Evolutionary conservation across 2,113 vertebrate species (phyloP).

Genomic region (Chaenocephalus aceratus): DNA sequence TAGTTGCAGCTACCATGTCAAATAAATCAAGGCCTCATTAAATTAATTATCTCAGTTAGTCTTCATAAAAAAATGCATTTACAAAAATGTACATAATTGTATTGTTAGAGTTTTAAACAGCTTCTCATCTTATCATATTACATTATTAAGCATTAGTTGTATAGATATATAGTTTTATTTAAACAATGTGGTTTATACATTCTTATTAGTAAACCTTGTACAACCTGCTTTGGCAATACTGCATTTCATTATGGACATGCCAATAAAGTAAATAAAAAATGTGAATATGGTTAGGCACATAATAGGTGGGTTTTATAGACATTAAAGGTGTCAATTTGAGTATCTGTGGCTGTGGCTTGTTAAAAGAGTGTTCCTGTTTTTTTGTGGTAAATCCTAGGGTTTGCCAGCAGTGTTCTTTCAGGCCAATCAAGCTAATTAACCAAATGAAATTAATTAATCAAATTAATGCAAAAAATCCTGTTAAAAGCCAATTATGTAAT

Average conservation of each 20-base stretch:
- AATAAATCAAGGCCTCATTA: conserved; percentile 1
- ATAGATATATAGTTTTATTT: neutral
- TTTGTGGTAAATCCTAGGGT: neutral
- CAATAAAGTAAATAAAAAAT: neutral
- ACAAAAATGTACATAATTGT: neutral
- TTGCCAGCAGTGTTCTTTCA: neutral
- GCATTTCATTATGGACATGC: neutral
- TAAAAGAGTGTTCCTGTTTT: neutral
- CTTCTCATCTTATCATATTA: too few species aligned
- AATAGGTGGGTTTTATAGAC: neutral
- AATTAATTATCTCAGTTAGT: neutral
- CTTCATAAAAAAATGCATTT: neutral
- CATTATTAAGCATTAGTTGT: too few species aligned
- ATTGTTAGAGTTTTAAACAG: too few species aligned
- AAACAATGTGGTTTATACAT: neutral
- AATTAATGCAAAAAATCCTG: neutral
- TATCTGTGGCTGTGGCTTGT: neutral
- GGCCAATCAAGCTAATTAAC: neutral
- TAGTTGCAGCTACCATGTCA: neutral
- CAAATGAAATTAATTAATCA: neutral
- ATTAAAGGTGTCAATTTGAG: neutral
- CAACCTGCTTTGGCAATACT: neutral
- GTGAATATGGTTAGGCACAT: neutral
- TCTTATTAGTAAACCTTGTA: neutral
- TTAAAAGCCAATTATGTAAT: neutral